Evolutionary conservation across 2,113 vertebrate species (phyloP).

Genomic region (Anarhynchus alexandrinus): DNA sequence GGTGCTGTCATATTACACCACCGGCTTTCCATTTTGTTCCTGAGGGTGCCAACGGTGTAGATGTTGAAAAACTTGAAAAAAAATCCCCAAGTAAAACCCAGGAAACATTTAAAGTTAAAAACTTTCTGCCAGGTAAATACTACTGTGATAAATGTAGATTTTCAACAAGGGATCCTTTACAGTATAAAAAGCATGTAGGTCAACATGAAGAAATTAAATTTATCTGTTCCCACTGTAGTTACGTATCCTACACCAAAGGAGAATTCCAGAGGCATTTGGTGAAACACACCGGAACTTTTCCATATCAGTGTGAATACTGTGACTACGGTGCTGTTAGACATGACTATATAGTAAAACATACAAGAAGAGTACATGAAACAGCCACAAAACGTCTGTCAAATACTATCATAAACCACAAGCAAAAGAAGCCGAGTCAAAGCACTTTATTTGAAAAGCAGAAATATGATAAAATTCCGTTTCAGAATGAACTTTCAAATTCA

Average conservation of each 20-base stretch:
- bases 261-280: conserved; percentile 89
- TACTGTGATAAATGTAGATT: conserved; percentile 85
- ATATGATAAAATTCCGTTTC: background rate
- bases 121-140: conserved; percentile 73
- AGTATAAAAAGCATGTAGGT: conserved; percentile 77
- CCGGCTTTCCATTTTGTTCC: conserved; percentile 48
- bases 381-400: conserved; percentile 27
- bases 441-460: conserved; percentile 45
- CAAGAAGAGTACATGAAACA: conserved; percentile 81
- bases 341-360: conserved; percentile 90
- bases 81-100: background rate
- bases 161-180: conserved; percentile 80
- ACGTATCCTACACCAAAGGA: conserved; percentile 84
- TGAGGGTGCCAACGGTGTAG: background rate
- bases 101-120: conserved; percentile 70
- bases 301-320: conserved; percentile 86
- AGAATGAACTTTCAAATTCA: background rate
- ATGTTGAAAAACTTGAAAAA: conserved; percentile 23
- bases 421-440: conserved; percentile 32
- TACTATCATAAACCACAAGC: conserved; percentile 15
- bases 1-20: conserved; percentile 37
- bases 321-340: conserved; percentile 89
- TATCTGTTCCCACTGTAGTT: conserved; percentile 82
- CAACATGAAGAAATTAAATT: conserved; percentile 85
- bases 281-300: conserved; percentile 84